These are phyloP conservation scores for Idaea straminata DNA, from an alignment of 2,888 invertebrate species.

Conservation along the genomic window DNA sequence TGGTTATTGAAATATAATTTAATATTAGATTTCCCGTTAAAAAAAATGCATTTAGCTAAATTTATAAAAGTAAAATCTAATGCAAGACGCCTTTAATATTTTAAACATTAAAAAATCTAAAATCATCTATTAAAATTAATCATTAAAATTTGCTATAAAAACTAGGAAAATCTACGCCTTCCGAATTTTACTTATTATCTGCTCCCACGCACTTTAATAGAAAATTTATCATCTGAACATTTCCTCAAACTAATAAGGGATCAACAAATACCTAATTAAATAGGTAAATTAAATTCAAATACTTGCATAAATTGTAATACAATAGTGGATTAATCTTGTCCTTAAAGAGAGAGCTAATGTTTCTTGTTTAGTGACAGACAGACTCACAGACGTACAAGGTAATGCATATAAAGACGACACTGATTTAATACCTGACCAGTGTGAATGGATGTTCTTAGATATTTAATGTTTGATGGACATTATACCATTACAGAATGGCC, in stretches of 20 bases:
- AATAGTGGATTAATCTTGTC: conserved; percentile 25
- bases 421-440: conserved; percentile 60
- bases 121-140: too few relatives aligned
- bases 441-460: conserved; percentile 51
- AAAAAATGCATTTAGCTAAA: too few relatives aligned
- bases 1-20: too few relatives aligned
- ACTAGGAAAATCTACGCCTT: not conserved
- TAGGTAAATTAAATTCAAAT: not conserved
- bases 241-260: not conserved
- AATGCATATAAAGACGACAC: conserved; percentile 62
- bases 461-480: conserved; percentile 44
- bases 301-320: conserved; percentile 10
- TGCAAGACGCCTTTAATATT: too few relatives aligned
- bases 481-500: not conserved
- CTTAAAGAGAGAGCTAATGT: conserved; percentile 34
- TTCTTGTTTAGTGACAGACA: conserved; percentile 51
- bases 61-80: too few relatives aligned
- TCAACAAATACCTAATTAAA: not conserved
- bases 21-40: too few relatives aligned
- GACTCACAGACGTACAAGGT: conserved; percentile 42
- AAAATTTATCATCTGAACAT: not conserved
- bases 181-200: not conserved
- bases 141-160: not conserved
- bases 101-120: too few relatives aligned
- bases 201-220: not conserved